Percentiles rank a stretch among this genome's conserved stretches.
Conservation (phyloP, 2,113 vertebrate species). For the Martes martes region DNA sequence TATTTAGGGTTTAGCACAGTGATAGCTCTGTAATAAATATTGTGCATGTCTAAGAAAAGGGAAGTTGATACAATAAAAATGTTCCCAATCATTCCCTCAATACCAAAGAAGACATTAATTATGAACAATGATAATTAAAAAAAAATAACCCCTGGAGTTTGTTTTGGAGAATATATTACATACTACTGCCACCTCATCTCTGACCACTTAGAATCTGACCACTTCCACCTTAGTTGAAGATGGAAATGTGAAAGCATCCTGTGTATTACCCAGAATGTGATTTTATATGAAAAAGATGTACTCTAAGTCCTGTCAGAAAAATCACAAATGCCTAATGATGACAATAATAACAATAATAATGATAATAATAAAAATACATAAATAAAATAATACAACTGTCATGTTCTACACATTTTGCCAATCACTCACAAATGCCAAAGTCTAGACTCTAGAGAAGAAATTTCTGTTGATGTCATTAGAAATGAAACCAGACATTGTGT, state of each 20-base stretch:
- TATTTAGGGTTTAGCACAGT: neutral
- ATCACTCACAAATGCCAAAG: neutral
- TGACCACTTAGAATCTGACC: neutral
- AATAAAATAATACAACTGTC: neutral
- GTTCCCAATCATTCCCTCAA: neutral
- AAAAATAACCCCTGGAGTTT: neutral
- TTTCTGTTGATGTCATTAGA: neutral
- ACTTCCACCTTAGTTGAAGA: neutral
- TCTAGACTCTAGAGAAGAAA: neutral
- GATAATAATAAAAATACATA: neutral
- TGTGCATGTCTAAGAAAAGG: neutral
- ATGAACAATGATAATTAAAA: neutral
- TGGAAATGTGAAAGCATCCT: neutral
- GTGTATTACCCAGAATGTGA: neutral
- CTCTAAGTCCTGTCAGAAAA: neutral
- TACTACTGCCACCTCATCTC: neutral
- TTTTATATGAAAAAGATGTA: neutral
- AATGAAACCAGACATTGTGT: neutral
- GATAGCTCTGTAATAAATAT: neutral
- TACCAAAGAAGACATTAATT: neutral
- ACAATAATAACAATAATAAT: neutral
- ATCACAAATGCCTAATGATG: neutral
- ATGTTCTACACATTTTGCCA: neutral
- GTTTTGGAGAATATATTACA: neutral
- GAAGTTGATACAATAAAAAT: neutral